A percentile compares a stretch with the other conserved stretches of the same genome.
Evolutionary conservation across 64 coral and sea anemone species (phyloP).

Genomic region (Actinia tenebrosa): DNA sequence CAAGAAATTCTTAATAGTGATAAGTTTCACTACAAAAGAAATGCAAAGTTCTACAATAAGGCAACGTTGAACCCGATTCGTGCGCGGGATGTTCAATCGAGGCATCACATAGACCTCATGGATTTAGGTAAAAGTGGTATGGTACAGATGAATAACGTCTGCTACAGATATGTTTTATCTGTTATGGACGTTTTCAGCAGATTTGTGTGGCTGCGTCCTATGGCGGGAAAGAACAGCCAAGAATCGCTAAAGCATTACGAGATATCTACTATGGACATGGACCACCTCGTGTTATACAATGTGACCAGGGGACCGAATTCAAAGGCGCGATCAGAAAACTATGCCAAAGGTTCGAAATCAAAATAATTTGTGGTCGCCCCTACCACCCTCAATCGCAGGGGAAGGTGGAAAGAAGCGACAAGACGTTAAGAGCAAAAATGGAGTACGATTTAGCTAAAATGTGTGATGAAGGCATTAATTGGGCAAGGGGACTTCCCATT

Average conservation of each 20-base stretch:
- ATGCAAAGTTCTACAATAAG: slow-evolving; percentile 12
- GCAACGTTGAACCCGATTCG: slow-evolving; percentile 15
- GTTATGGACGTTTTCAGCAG: slow-evolving; percentile 36
- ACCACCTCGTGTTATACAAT: slow-evolving; percentile 14
- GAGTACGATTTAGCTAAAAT: not conserved
- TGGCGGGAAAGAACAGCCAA: not conserved
- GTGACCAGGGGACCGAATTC: slow-evolving; percentile 30
- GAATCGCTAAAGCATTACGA: slow-evolving; percentile 1
- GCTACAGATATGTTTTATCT: slow-evolving; percentile 14
- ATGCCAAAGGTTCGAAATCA: not conserved
- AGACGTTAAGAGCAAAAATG: not conserved
- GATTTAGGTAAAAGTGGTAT: not conserved
- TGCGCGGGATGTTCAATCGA: not conserved
- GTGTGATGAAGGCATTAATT: not conserved
- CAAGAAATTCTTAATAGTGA: not conserved
- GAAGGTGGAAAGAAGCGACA: not conserved
- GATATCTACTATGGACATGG: slow-evolving; percentile 40
- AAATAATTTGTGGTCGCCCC: not conserved
- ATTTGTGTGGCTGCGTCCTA: slow-evolving; percentile 3
- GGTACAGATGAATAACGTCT: not conserved
- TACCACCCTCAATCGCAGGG: slow-evolving; percentile 40
- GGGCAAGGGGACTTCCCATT: not conserved
- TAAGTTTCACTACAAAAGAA: not conserved
- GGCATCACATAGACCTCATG: slow-evolving; percentile 23
- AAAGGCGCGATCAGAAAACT: slow-evolving; percentile 13